Evolutionary conservation across 2,888 invertebrate genomes (phyloP), one percentile per base, ranked within the genome.

Genomic region (Zygogramma bicolorata): DNA sequence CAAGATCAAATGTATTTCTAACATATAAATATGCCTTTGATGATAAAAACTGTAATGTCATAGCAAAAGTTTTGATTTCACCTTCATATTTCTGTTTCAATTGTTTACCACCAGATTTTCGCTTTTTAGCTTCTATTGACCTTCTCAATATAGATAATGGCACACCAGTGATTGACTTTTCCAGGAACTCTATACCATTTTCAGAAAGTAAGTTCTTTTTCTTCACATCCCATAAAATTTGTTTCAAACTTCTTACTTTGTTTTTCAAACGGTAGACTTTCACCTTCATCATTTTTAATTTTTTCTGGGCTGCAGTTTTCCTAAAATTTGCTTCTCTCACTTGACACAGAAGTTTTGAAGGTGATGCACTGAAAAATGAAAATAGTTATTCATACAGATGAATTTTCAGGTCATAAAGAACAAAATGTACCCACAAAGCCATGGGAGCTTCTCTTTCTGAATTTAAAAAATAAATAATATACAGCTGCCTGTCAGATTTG

Each of bases 1-100:
- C 65, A 13, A 70, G 62, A 59, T 65, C 46, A 34, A 71, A 71
- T 5, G 27, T 57, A 13, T 71, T 68, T 38, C 63, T 6, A 10
- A 73, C 73, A 73, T 69, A 73, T 29, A 42, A 1, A 65, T 65
- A 73, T 34, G 69, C 73, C 38, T 70, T 73, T 20, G 60, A 31
- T 20, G 62, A 69, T 25, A 42, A 60, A 31, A 69, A 73, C 13
- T 73, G 73, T 1, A 73, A 31, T 31, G 69, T 65, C 69, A 73
- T 65, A 15, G 65, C 65, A 66, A 70, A 70, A 1, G 25, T 63
- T 68, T 38, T 68, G 0, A 71, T 10, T 5, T 58, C 71, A 15
- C 29, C 42, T 4, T 15, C 8, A n/a, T 62, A 71, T 25, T 38
- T 31, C 3, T 42, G 1, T 57, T 31, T 65, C 18, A 7, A 8